Evolutionary conservation across 2,797 vertebrate genomes (phyloP).

Genomic region (Thaleichthys pacificus): DNA sequence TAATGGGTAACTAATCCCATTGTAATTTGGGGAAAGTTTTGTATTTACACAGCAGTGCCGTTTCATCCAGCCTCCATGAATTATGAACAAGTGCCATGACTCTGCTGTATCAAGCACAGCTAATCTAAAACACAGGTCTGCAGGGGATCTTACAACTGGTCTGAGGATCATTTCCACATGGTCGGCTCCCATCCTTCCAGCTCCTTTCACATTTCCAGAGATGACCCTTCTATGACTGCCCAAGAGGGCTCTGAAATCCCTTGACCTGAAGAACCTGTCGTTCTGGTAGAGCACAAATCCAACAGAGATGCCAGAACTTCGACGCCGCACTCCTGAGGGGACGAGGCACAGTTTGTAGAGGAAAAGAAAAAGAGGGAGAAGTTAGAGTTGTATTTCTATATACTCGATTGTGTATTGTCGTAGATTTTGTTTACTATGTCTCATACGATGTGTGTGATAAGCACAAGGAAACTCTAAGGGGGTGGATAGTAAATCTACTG

Average conservation of each 20-base stretch:
- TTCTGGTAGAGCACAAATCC: slow-evolving; percentile 72
- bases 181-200: slow-evolving; percentile 1
- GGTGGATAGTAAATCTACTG: background rate
- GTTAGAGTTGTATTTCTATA: background rate
- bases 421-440: background rate
- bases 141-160: slow-evolving; percentile 32
- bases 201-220: slow-evolving; percentile 33
- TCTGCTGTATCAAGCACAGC: too few relatives aligned
- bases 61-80: too few relatives aligned
- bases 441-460: background rate
- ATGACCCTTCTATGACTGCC: slow-evolving; percentile 51
- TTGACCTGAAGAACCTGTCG: slow-evolving; percentile 61
- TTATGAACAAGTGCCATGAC: too few relatives aligned
- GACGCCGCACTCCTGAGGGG: background rate
- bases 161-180: slow-evolving; percentile 52
- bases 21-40: too few relatives aligned
- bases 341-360: background rate
- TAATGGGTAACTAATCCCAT: background rate
- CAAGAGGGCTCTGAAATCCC: slow-evolving; percentile 9
- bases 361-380: background rate
- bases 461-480: background rate
- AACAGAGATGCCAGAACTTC: slow-evolving; percentile 24
- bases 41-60: too few relatives aligned
- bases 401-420: too few relatives aligned
- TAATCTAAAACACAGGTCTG: background rate